Conservation (phyloP, 1,140 invertebrate genomes). For the Eupeodes corollae region DNA sequence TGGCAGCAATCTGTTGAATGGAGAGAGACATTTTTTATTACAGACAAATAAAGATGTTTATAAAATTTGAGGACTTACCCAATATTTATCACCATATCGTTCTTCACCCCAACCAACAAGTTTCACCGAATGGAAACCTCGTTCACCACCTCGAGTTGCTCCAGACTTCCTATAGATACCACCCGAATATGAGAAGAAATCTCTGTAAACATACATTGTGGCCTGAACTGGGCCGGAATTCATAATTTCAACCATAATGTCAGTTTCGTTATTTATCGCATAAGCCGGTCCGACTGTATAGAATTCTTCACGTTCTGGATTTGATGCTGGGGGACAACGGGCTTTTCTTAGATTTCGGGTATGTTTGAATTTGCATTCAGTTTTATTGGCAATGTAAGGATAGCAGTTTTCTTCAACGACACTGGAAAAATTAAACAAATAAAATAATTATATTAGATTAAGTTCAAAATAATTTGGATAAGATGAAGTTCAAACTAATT, state of each 20-base stretch:
- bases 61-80: conserved; percentile 52
- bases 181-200: conserved; percentile 78
- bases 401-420: conserved; percentile 72
- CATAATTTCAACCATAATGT: conserved; percentile 86
- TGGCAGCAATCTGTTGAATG: conserved; percentile 62
- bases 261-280: conserved; percentile 59
- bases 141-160: conserved; percentile 41
- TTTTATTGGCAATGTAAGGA: conserved; percentile 55
- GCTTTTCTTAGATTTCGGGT: conserved; percentile 40
- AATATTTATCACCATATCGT: conserved; percentile 59
- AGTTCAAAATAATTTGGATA: background rate
- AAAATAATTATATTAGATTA: background rate
- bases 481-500: too few relatives aligned
- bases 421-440: conserved; percentile 37
- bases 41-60: background rate
- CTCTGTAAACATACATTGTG: conserved; percentile 75
- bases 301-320: conserved; percentile 43
- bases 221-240: conserved; percentile 92
- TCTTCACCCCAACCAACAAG: conserved; percentile 87
- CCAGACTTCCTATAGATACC: conserved; percentile 68
- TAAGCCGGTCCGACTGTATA: conserved; percentile 80
- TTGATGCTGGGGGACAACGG: conserved; percentile 39
- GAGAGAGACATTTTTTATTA: background rate
- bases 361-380: conserved; percentile 47
- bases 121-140: conserved; percentile 78